Percentiles rank a stretch among this genome's conserved stretches.
phyloP scores from a whole-genome alignment of 1,140 invertebrate genomes.

The Diprion similis region DNA sequence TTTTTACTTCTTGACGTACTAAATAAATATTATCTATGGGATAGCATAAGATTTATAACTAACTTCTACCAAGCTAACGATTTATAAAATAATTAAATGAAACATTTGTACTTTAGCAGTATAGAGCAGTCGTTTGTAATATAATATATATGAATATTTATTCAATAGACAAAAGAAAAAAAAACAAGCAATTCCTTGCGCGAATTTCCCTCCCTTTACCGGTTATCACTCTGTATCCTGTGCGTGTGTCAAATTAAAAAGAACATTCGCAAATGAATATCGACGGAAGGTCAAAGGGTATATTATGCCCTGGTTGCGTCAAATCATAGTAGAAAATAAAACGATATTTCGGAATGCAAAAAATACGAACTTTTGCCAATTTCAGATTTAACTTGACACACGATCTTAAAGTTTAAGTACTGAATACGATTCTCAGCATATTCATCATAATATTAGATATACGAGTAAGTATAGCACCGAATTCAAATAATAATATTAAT shows the following conservation, averaged over 20 bases:
- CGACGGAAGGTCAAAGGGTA: neutral
- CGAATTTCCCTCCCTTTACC: neutral
- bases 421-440: conserved; percentile 47
- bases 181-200: neutral
- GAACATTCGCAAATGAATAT: neutral
- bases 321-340: conserved; percentile 16
- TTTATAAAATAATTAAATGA: conserved; percentile 59
- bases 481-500: neutral
- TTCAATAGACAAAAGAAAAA: conserved; percentile 31
- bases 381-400: conserved; percentile 33
- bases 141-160: conserved; percentile 44
- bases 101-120: conserved; percentile 64
- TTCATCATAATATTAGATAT: neutral
- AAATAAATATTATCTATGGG: conserved; percentile 41
- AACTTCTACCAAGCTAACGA: conserved; percentile 35
- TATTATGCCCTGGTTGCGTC: neutral
- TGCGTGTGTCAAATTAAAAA: neutral
- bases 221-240: neutral
- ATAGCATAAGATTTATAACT: conserved; percentile 19
- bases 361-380: conserved; percentile 41
- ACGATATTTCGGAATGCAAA: conserved; percentile 28
- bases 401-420: conserved; percentile 40
- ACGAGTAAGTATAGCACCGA: conserved; percentile 2
- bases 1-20: conserved; percentile 31
- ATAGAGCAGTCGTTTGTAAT: conserved; percentile 61